These are phyloP conservation scores for Acomys russatus DNA, from an alignment of 2,797 vertebrate genomes.

Conservation along the genomic window DNA sequence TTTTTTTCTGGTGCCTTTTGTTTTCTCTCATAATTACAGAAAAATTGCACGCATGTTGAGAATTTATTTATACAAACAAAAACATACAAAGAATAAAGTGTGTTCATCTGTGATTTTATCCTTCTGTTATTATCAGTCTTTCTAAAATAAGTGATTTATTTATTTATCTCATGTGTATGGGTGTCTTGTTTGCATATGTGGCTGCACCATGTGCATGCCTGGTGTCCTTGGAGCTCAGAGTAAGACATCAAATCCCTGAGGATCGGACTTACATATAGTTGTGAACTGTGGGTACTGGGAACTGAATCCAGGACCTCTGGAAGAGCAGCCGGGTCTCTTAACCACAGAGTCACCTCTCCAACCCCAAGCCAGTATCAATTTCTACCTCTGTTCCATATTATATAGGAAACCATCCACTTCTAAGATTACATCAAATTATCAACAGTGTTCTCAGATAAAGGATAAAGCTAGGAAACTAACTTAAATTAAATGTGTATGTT, in stretches of 20 bases:
- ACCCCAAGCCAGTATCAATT: not conserved
- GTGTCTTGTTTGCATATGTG: too few species aligned
- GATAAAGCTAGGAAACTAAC: not conserved
- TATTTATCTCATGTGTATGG: not conserved
- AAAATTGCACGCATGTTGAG: not conserved
- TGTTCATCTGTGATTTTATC: not conserved
- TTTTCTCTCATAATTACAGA: slow-evolving; percentile 8
- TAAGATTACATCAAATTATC: not conserved
- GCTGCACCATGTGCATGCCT: not conserved
- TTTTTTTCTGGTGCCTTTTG: not conserved
- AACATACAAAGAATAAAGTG: not conserved
- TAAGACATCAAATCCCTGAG: not conserved
- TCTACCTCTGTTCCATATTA: slow-evolving; percentile 13
- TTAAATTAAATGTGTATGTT: not conserved
- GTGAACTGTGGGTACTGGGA: not conserved
- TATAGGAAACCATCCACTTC: not conserved
- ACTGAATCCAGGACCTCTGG: not conserved
- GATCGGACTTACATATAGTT: not conserved
- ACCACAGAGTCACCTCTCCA: not conserved
- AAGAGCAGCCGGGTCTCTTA: not conserved
- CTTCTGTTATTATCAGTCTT: not conserved
- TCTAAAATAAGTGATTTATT: too few species aligned
- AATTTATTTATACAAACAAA: not conserved
- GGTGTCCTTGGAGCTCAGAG: not conserved
- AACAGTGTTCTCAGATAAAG: slow-evolving; percentile 43